Evolutionary conservation across 2,113 vertebrate species (phyloP), one percentile per base, ranked within the genome.

Genomic region (Rousettus leschenaultii): DNA sequence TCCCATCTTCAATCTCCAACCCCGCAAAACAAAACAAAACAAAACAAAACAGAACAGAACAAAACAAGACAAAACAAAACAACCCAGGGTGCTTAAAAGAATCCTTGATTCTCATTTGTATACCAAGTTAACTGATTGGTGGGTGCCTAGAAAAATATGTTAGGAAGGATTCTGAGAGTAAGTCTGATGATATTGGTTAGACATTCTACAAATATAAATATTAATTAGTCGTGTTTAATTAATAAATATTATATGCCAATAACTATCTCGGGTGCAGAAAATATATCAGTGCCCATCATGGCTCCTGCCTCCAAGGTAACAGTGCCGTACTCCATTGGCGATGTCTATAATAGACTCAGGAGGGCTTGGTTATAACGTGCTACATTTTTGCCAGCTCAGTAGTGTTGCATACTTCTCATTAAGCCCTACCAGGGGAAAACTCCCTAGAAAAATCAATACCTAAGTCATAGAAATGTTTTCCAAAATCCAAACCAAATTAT

Each of bases 1-100:
- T 30, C 4, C 24, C 6, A 7, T 0, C 13, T 1, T 12, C 19
- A 24, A 33, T 26, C 2, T 19, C 51, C 5, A 51, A 5, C 15
- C 51, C 48, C 3, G 35, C 38, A 59, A 12, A 48, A 51, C 48
- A 51, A 51, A 63, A 51, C 51, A 51, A 16, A 51, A 51, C 15
- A 51, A n/a, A 45, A 33, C 18, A 18, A 14, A 7, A 35, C 38
- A 59, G 8, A 48, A 51, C 48, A 51, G 15, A 51, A 48, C 12
- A 48, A n/a, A 63, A 51, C 51, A 51, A 16, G 16, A 51, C 15
- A 51, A n/a, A 45, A 33, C 18, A 18, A 14, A 7, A 53, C 33
- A 59, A 12, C 14, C 7, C 33, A 18, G 6, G 28, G 2, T 16
- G 1, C 35, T 53, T 45, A 45, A 84, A 83, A 66, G 40, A 86